phyloP scores from a whole-genome alignment of 2,113 vertebrate species.

The Silurus glanis region DNA sequence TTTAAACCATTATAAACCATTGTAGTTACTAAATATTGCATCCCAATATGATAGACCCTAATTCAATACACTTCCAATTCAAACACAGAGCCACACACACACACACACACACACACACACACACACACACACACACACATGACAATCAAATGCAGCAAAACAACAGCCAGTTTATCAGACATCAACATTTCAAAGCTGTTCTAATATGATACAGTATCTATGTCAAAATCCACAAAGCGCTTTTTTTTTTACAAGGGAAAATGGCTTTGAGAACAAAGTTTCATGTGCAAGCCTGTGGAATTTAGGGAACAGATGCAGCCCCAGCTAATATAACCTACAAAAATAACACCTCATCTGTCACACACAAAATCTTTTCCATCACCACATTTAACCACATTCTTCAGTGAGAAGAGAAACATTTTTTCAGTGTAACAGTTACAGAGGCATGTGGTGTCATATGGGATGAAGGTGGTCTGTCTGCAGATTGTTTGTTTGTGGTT shows the following conservation, averaged over 20 bases:
- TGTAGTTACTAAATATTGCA: not conserved
- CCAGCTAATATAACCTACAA: not conserved
- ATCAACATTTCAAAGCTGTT: slow-evolving; percentile 1
- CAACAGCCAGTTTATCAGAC: slow-evolving; percentile 30
- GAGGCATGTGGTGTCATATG: not conserved
- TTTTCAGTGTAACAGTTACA: not conserved
- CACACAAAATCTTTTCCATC: not conserved
- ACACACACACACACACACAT: not conserved
- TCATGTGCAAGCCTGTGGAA: not conserved
- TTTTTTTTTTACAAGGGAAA: not conserved
- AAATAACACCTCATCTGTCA: not conserved
- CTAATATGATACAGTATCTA: not conserved
- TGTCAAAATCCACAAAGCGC: not conserved
- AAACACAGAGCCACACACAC: not conserved
- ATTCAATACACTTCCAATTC: not conserved
- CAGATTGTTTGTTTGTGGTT: not conserved
- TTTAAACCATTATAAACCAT: no score
- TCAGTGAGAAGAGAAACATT: not conserved
- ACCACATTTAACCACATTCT: not conserved
- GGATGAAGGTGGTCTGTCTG: not conserved
- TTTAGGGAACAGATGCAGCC: slow-evolving; percentile 4
- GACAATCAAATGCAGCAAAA: slow-evolving; percentile 10
- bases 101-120: not conserved
- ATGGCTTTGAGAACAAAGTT: not conserved
- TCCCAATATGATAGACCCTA: not conserved